These are phyloP conservation scores for Drosophila pruinosa DNA, from an alignment of 1,140 invertebrate genomes.

Conservation along the genomic window DNA sequence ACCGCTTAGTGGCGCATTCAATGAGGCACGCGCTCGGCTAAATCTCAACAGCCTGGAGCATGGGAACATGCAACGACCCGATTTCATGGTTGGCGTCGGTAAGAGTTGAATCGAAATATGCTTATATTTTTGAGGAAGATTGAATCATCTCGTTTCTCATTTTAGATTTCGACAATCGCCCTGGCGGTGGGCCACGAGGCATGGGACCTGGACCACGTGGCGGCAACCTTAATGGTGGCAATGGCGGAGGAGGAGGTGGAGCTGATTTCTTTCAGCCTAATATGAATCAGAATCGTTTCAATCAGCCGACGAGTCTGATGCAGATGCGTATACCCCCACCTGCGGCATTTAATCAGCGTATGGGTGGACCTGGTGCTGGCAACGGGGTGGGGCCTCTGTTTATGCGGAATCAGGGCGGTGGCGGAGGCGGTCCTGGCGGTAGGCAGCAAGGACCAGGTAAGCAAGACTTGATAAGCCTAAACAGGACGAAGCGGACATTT, in stretches of 20 bases:
- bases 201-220: conserved; percentile 58
- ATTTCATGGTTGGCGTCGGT: conserved; percentile 59
- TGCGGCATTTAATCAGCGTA: conserved; percentile 69
- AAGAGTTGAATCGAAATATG: background rate
- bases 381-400: conserved; percentile 67
- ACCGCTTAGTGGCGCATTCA: conserved; percentile 47
- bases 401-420: conserved; percentile 59
- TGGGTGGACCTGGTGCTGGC: conserved; percentile 64
- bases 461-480: no score
- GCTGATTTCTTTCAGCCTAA: conserved; percentile 69
- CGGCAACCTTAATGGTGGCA: conserved; percentile 51
- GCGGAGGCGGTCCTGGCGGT: conserved; percentile 46
- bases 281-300: conserved; percentile 77
- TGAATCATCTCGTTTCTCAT: background rate
- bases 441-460: conserved; percentile 73
- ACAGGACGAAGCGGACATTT: no score
- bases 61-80: conserved; percentile 55
- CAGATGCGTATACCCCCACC: conserved; percentile 81
- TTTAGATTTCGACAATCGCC: conserved; percentile 63
- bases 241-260: conserved; percentile 51
- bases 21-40: conserved; percentile 63
- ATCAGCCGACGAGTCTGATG: conserved; percentile 78
- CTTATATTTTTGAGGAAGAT: background rate
- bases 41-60: conserved; percentile 66
- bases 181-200: conserved; percentile 58